Conservation (phyloP, 2,888 invertebrate species). For the Cephus nigrinus region DNA sequence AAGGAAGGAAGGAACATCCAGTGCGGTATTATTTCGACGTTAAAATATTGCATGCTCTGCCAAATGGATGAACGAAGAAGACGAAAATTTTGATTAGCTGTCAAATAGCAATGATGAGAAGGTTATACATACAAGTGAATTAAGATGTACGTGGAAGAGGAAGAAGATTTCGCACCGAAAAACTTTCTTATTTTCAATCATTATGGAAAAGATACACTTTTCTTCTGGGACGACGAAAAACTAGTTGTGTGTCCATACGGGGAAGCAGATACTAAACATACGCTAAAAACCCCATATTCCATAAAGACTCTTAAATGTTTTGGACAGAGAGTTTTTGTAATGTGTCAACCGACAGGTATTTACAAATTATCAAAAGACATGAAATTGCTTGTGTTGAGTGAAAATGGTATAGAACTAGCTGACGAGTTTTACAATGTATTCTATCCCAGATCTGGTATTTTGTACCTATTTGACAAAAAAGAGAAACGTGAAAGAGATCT, state of each 20-base stretch:
- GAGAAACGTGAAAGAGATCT: constrained; percentile 14
- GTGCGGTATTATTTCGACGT: too few species aligned
- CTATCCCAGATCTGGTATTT: constrained; percentile 25
- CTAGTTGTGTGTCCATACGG: constrained; percentile 44
- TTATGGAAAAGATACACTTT: constrained; percentile 48
- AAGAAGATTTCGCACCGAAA: constrained; percentile 33
- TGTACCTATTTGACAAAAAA: constrained; percentile 38
- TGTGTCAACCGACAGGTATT: constrained; percentile 49
- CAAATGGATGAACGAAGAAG: too few species aligned
- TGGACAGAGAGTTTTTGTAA: constrained; percentile 44
- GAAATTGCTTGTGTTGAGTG: constrained; percentile 45
- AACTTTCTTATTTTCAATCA: constrained; percentile 48
- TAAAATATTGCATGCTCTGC: too few species aligned
- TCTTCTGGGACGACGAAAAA: constrained; percentile 48
- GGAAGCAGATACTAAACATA: constrained; percentile 5
- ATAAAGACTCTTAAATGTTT: constrained; percentile 47
- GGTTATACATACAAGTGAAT: not conserved
- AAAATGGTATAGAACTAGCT: constrained; percentile 47
- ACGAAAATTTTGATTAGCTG: not conserved
- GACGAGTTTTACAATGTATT: constrained; percentile 45
- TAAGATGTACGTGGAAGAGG: constrained; percentile 13
- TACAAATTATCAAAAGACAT: constrained; percentile 47
- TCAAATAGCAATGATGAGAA: not conserved
- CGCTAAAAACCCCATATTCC: constrained; percentile 38
- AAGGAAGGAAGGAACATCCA: too few species aligned